These are phyloP conservation scores for Meles meles DNA, from an alignment of 2,113 vertebrate genomes.

Conservation along the genomic window DNA sequence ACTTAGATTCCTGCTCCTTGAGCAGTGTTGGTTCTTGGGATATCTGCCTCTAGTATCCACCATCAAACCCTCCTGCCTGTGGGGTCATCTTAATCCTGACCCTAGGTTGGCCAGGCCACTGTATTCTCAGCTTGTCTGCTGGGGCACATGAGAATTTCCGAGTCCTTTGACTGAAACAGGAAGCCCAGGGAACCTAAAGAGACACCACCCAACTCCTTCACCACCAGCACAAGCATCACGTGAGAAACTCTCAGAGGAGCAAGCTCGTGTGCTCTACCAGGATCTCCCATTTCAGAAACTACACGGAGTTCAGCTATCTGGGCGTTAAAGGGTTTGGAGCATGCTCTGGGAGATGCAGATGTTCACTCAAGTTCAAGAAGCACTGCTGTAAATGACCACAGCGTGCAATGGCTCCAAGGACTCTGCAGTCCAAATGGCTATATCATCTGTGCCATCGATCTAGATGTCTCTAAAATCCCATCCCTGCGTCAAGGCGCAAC, in stretches of 20 bases:
- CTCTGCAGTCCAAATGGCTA: background rate
- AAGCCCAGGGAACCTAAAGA: background rate
- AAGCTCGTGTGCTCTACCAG: too few relatives aligned
- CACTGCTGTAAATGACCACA: background rate
- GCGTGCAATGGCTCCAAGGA: background rate
- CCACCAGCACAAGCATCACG: background rate
- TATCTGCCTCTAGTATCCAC: too few relatives aligned
- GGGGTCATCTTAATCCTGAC: background rate
- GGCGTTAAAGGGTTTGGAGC: fast-evolving
- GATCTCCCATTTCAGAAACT: background rate
- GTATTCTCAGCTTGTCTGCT: background rate
- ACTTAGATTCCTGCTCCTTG: background rate
- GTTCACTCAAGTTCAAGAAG: background rate
- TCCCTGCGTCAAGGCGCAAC: background rate
- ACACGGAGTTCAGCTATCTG: fast-evolving
- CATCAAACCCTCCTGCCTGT: background rate
- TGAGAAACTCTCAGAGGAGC: background rate
- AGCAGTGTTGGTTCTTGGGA: background rate
- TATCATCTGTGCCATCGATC: background rate
- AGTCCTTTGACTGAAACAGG: fast-evolving
- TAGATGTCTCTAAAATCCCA: background rate
- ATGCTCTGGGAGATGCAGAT: too few relatives aligned
- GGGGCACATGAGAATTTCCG: fast-evolving
- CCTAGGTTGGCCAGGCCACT: background rate
- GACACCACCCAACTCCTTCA: background rate